A percentile compares a stretch with the other conserved stretches of the same genome.
phyloP scores from a whole-genome alignment of 2,888 invertebrate species.

The Fissipunctia ypsillon region DNA sequence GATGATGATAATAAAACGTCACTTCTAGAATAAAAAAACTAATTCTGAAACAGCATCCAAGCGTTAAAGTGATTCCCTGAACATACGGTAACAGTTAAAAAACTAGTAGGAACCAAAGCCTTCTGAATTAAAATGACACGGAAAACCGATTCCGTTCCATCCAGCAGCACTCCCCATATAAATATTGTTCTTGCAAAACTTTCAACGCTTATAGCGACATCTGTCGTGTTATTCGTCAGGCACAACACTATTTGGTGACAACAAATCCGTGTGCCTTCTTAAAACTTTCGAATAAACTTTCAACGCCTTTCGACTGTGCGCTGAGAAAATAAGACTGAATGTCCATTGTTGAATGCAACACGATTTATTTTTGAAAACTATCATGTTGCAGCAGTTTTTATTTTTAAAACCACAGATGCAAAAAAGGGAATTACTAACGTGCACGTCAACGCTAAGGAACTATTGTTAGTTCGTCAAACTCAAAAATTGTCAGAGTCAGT shows the following conservation, averaged over 20 bases:
- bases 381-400: not conserved
- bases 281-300: conserved; percentile 45
- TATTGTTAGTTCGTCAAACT: not conserved
- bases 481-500: not conserved
- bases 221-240: conserved; percentile 37
- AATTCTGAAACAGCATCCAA: not conserved
- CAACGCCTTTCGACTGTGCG: conserved; percentile 13
- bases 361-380: not conserved
- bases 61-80: too few relatives aligned
- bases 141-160: not conserved
- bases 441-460: not conserved
- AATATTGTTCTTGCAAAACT: conserved; percentile 22
- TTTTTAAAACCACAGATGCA: not conserved
- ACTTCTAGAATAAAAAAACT: not conserved
- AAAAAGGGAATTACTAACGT: not conserved
- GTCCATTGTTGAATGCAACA: conserved; percentile 22
- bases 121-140: not conserved
- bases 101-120: not conserved
- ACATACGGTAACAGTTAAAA: not conserved
- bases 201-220: conserved; percentile 25
- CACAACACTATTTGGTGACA: conserved; percentile 41
- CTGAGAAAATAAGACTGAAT: conserved; percentile 20
- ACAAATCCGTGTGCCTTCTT: conserved; percentile 26
- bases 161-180: not conserved
- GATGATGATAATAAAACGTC: not conserved